Base-by-base conservation (phyloP, 64 coral and sea anemone genomes). In the Montipora cactus region DNA sequence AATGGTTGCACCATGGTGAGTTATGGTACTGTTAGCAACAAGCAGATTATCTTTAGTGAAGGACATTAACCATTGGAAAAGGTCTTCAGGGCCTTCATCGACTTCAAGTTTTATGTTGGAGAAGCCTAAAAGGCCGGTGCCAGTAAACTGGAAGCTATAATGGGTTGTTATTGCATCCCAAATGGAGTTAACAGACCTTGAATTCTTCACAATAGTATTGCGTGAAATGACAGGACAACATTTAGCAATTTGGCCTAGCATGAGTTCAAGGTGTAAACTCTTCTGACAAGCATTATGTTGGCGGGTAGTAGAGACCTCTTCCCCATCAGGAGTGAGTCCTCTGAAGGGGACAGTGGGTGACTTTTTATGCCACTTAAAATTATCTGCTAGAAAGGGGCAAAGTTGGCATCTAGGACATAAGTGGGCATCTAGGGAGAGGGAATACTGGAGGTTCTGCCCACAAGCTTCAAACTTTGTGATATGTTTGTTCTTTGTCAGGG, bases 41-140 rank as follows among this genome's bases (percentile, higher is more conserved):
- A 87, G 19, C 5, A 87, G 67, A 18, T 87, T 87, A 44, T 73
- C 84, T 67, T 87, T 15, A 6, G 47, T 51, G 57, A 87, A 87
- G 83, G 66, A 23, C 68, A 73, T 71, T 70, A 87, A 51, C 19
- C 66, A 0, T 11, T 87, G 62, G n/a, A 70, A 87, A 4, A 87
- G n/a, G n/a, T 73, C 83, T 61, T 87, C 45, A 4, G 53, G 83
- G 64, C 10, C 61, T 87, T 87, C 55, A 4, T 87, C 48, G 10
- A 45, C 52, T 21, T 87, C 58, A 28, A 87, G 13, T 5, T 62
- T 46, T 21, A 71, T 87, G 64, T 61, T 44, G 22, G 58, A 25
- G 28, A 37, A 37, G 28, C 28, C 28, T 37, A 37, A 37, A 37
- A 37, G 28, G 28, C 28, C 28, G 28, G 28, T 37, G 46, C 81